phyloP scores from a whole-genome alignment of 1,140 invertebrate genomes.

The Philotrypesis tridentata region DNA sequence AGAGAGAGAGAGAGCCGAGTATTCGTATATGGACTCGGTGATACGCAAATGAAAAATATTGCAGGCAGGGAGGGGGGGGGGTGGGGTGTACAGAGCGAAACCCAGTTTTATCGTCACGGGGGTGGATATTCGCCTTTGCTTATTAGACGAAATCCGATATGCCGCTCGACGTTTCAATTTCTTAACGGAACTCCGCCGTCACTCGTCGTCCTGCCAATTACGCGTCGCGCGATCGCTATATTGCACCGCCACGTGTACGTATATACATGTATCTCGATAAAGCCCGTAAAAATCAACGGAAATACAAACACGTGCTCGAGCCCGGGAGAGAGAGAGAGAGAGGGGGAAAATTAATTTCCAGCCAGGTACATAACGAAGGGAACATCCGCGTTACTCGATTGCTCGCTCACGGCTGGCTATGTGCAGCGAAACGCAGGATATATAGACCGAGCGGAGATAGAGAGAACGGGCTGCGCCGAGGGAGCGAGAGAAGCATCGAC shows the following conservation, averaged over 20 bases:
- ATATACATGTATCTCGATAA: too few relatives aligned
- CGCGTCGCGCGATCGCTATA: too few relatives aligned
- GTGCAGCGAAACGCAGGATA: neutral
- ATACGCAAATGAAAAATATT: neutral
- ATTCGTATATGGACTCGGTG: neutral
- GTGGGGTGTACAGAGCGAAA: too few relatives aligned
- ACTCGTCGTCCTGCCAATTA: too few relatives aligned
- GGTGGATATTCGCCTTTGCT: neutral
- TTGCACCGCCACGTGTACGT: too few relatives aligned
- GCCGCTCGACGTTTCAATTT: too few relatives aligned
- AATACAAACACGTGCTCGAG: neutral
- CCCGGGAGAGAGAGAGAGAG: neutral
- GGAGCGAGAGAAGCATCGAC: neutral
- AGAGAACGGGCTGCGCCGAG: too few relatives aligned
- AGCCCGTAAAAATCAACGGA: neutral
- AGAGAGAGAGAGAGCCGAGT: neutral
- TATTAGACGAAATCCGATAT: neutral
- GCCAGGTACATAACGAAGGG: neutral
- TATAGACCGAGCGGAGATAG: neutral
- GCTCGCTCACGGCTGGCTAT: neutral
- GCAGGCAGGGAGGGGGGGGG: too few relatives aligned
- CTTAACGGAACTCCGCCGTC: too few relatives aligned
- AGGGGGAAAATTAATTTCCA: conserved; percentile 19
- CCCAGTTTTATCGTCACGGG: neutral
- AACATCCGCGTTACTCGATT: neutral